Conservation (phyloP, 2,888 invertebrate genomes). For the Notocelia uddmanniana region DNA sequence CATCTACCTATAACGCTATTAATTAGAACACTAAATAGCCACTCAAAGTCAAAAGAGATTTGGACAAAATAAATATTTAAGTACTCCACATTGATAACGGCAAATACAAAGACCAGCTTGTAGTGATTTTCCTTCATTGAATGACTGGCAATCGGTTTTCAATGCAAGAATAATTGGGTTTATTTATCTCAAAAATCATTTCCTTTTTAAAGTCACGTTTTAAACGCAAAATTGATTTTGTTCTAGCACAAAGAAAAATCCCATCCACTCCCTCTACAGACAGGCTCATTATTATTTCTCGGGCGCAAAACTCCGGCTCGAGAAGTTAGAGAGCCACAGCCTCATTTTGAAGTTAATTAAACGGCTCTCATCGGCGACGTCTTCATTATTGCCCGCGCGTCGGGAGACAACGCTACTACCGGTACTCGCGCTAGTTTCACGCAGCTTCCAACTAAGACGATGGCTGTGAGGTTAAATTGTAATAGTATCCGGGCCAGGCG, state of each 20-base stretch:
- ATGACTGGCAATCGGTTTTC: background rate
- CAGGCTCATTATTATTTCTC: conserved; percentile 72
- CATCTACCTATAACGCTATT: too few relatives aligned
- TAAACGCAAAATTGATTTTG: conserved; percentile 30
- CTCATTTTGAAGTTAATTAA: conserved; percentile 79
- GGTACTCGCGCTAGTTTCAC: background rate
- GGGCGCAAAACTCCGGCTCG: conserved; percentile 58
- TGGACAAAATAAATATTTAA: background rate
- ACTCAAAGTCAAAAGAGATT: background rate
- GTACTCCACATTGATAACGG: background rate
- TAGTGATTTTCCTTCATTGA: background rate
- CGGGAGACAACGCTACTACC: conserved; percentile 25
- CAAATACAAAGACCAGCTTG: background rate
- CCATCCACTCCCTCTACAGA: conserved; percentile 51
- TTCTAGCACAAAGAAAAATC: conserved; percentile 49
- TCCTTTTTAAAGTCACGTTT: conserved; percentile 14
- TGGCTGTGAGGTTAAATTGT: too few relatives aligned
- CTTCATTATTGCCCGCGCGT: conserved; percentile 68
- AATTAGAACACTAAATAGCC: too few relatives aligned
- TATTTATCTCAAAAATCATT: background rate
- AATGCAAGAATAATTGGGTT: background rate
- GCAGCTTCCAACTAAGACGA: too few relatives aligned
- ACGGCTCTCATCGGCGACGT: conserved; percentile 69
- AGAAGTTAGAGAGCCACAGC: conserved; percentile 63
- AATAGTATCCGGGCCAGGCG: too few relatives aligned